Evolutionary conservation across 1,140 invertebrate genomes (phyloP), one percentile per base, ranked within the genome.

Genomic region (Drosophila pandora): DNA sequence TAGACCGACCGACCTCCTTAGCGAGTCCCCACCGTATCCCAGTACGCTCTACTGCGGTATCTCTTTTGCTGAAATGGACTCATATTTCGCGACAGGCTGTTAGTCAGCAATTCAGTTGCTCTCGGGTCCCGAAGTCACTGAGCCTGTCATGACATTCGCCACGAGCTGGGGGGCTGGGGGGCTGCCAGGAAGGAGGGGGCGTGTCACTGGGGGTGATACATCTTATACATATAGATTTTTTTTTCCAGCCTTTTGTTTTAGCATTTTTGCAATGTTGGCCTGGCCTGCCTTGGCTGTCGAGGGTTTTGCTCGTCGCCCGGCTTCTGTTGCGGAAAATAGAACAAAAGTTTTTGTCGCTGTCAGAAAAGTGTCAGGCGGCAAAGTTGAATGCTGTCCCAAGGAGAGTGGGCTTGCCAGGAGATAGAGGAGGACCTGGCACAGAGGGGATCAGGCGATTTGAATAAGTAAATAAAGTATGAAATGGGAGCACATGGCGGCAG

Each of bases 321-420:
- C 68, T 69, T 69, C 65, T 69, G 65, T 69, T 49, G 71, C 61
- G 72, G 61, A 75, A 81, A 89, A 88, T 88, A 88, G 84, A 88
- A 89, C 85, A 88, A 88, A 89, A 89, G 76, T 90, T 82, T 90
- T 84, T 84, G 88, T 90, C 77, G 77, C 77, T 84, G 81, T 84
- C 88, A 90, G 64, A 90, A 81, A 90, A 90, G 88, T 90, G 88
- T 90, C 88, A 90, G 82, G 76, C 88, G 82, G 82, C 82, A 87
- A 74, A 87, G 82, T 87, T 87, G 82, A 87, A 87, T 85, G 70
- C 65, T 57, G 65, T 69, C 50, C 63, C 65, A 68, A 61, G 79
- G 79, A 83, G 73, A 10, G 10, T 0, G 17, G 17, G 17, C 17
- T 17, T 17, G 22, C 49, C 64, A 45, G 62, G 45, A 48, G 41